These are phyloP conservation scores for Geothlypis trichas DNA, from an alignment of 2,113 vertebrate genomes.

Conservation along the genomic window DNA sequence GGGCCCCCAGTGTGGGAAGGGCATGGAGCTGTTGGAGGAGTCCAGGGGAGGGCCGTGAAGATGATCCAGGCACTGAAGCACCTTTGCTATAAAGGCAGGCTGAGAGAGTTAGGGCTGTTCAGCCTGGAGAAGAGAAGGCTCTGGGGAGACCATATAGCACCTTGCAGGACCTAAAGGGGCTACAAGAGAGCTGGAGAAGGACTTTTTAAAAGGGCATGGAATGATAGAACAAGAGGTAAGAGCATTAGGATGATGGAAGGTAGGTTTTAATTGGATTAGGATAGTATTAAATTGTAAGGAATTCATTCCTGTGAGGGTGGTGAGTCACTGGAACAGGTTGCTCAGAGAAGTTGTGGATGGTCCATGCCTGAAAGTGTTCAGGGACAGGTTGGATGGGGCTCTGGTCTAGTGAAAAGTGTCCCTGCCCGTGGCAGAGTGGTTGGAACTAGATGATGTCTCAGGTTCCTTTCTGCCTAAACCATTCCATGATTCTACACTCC, in stretches of 20 bases:
- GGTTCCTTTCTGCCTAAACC: neutral
- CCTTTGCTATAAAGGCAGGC: neutral
- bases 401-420: neutral
- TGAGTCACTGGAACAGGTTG: neutral
- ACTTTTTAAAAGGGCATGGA: neutral
- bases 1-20: rapidly evolving
- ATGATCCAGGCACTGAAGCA: neutral
- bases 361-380: neutral
- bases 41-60: neutral
- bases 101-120: neutral
- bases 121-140: neutral
- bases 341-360: neutral
- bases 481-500: neutral
- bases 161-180: neutral
- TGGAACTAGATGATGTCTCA: neutral
- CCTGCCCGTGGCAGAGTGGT: neutral
- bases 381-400: neutral
- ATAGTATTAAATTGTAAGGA: neutral
- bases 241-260: neutral
- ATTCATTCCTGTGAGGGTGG: neutral
- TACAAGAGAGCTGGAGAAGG: neutral
- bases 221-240: neutral
- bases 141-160: neutral
- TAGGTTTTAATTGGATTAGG: neutral
- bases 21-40: neutral